Conservation (phyloP, 2,888 invertebrate species). For the Nephrotoma guestfalica region DNA sequence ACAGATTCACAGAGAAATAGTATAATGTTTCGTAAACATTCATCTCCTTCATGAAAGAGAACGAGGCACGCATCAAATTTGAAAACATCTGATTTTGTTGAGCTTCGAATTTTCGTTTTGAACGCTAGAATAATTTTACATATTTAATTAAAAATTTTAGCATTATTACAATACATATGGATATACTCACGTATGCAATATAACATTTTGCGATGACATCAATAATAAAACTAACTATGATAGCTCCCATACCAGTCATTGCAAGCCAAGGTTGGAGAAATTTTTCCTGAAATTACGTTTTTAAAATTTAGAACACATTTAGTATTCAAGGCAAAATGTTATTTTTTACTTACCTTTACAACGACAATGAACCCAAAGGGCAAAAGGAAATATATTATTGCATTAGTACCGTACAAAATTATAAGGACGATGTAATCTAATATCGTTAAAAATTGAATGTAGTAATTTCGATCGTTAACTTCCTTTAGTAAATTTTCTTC, state of each 20-base stretch:
- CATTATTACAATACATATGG: background rate
- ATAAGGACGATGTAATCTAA: conserved; percentile 2
- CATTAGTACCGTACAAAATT: conserved; percentile 6
- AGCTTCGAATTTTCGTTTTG: background rate
- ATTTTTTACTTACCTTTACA: conserved; percentile 1
- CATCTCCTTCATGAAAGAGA: background rate
- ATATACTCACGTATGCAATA: background rate
- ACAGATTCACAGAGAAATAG: background rate
- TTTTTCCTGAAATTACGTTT: background rate
- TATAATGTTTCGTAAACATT: background rate
- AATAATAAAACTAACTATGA: background rate
- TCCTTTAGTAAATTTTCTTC: background rate
- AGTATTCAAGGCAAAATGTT: background rate
- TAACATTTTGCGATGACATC: background rate
- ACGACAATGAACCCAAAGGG: conserved; percentile 9
- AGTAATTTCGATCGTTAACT: background rate
- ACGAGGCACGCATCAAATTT: background rate
- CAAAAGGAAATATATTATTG: background rate
- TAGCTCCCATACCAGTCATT: background rate
- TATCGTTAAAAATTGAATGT: background rate
- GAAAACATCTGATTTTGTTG: background rate
- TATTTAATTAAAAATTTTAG: background rate
- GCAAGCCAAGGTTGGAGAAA: conserved; percentile 8
- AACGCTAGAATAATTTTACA: background rate
- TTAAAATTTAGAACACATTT: background rate